A percentile compares a stretch with the other conserved stretches of the same genome.
phyloP scores from a whole-genome alignment of 2,113 vertebrate species.

The Hippotragus niger region DNA sequence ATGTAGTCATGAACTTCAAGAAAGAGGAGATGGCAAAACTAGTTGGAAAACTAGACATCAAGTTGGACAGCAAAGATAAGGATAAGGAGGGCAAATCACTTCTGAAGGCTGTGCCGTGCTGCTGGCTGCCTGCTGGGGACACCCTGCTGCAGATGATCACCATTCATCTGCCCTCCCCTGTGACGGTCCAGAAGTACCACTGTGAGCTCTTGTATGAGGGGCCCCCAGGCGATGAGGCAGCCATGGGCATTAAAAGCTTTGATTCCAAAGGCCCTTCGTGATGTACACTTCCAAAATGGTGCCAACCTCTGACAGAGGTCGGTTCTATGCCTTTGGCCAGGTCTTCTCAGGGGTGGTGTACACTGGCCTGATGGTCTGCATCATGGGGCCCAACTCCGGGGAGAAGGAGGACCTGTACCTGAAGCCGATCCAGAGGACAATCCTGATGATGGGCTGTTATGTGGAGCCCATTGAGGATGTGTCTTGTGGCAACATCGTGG shows the following conservation, averaged over 20 bases:
- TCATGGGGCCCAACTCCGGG: constrained; percentile 97
- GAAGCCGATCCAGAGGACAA: constrained; percentile 97
- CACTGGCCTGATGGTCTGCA: constrained; percentile 93
- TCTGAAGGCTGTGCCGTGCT: constrained; percentile 95
- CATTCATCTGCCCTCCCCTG: constrained; percentile 95
- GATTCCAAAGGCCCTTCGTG: constrained; percentile 95
- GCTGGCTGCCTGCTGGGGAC: constrained; percentile 95
- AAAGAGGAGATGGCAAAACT: constrained; percentile 92
- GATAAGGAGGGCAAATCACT: constrained; percentile 95
- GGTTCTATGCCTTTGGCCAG: constrained; percentile 95
- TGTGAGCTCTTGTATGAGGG: constrained; percentile 97
- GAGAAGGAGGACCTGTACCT: constrained; percentile 96
- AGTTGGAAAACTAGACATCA: constrained; percentile 93
- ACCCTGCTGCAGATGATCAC: constrained; percentile 97
- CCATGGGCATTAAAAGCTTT: constrained; percentile 96
- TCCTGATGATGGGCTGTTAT: constrained; percentile 97
- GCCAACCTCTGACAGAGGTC: constrained; percentile 94
- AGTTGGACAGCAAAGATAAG: constrained; percentile 91
- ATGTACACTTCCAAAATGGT: constrained; percentile 99
- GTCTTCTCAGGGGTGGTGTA: constrained; percentile 94
- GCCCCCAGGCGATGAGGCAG: constrained; percentile 92
- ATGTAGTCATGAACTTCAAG: constrained; percentile 95
- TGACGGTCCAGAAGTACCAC: constrained; percentile 95
- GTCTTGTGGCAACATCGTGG: constrained; percentile 96
- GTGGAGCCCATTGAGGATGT: constrained; percentile 95